Percentiles rank a stretch among this genome's conserved stretches.
Conservation (phyloP, 64 coral and sea anemone genomes). For the Porites australiensis region DNA sequence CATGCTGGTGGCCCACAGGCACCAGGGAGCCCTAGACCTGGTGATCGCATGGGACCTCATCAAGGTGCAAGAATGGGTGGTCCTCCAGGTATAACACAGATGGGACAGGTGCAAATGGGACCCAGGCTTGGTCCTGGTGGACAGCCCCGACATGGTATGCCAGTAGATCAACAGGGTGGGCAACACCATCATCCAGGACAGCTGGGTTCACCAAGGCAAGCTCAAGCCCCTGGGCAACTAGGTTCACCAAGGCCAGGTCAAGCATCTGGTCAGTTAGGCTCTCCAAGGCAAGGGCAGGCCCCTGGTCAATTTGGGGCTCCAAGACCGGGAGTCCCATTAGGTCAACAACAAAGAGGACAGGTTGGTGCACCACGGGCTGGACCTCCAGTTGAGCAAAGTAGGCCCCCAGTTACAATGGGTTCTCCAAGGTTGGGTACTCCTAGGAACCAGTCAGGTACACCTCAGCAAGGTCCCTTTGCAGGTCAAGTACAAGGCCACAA, state of each 20-base stretch:
- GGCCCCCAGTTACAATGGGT: slow-evolving; percentile 1
- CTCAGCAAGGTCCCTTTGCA: slow-evolving; percentile 5
- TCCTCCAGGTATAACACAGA: not conserved
- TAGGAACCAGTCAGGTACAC: slow-evolving; percentile 1
- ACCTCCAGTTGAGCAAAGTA: not conserved
- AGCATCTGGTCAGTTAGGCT: not conserved
- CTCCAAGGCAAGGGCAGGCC: slow-evolving; percentile 17
- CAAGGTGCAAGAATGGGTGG: slow-evolving; percentile 18
- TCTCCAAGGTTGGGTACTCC: slow-evolving; percentile 6
- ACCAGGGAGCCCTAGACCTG: slow-evolving; percentile 40
- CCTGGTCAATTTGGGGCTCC: not conserved
- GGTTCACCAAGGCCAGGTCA: slow-evolving; percentile 9
- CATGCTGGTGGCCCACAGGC: slow-evolving; percentile 24
- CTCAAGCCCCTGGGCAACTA: not conserved
- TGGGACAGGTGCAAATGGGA: not conserved
- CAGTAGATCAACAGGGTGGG: slow-evolving; percentile 30
- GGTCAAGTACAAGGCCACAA: not conserved
- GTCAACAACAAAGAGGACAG: slow-evolving; percentile 8
- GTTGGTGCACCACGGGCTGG: not conserved
- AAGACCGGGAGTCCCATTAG: not conserved
- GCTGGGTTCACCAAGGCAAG: not conserved
- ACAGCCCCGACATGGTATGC: slow-evolving; percentile 13
- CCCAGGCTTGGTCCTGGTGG: slow-evolving; percentile 16
- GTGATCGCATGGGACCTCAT: slow-evolving; percentile 20
- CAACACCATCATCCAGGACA: slow-evolving; percentile 46